Evolutionary conservation across 1,140 invertebrate genomes (phyloP).

Genomic region (Fopius arisanus): DNA sequence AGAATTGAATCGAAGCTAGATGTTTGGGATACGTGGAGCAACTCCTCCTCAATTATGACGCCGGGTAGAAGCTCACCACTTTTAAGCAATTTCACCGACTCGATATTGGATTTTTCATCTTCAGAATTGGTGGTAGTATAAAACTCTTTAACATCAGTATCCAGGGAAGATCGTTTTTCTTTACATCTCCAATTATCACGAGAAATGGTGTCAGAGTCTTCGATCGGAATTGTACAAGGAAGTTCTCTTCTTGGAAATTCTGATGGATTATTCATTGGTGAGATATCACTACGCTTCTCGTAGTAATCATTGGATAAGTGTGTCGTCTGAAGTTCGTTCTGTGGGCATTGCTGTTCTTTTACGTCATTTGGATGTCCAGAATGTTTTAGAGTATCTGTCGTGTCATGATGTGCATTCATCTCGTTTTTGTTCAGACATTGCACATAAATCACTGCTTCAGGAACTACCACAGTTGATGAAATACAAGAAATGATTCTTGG

Average conservation of each 20-base stretch:
- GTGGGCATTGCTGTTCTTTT: background rate
- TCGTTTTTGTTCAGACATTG: background rate
- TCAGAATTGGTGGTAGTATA: background rate
- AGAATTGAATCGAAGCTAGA: background rate
- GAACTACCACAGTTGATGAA: constrained; percentile 1
- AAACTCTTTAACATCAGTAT: background rate
- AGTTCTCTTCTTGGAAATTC: background rate
- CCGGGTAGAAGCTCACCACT: too few relatives aligned
- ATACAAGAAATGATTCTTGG: constrained; percentile 16
- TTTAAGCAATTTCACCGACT: too few relatives aligned
- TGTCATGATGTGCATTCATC: background rate
- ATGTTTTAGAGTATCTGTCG: background rate
- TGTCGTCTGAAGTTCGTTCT: background rate
- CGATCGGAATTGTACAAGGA: background rate
- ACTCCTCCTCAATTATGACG: too few relatives aligned
- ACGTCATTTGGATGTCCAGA: background rate
- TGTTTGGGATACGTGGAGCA: too few relatives aligned
- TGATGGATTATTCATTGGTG: background rate
- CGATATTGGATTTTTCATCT: too few relatives aligned
- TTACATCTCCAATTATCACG: background rate
- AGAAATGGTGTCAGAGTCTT: background rate
- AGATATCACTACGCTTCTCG: background rate
- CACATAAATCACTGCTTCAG: constrained; percentile 17
- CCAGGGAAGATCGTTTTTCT: background rate
- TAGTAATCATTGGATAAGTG: background rate